Base-by-base conservation (phyloP, 2,113 vertebrate genomes). In the Dicrurus megarhynchus region DNA sequence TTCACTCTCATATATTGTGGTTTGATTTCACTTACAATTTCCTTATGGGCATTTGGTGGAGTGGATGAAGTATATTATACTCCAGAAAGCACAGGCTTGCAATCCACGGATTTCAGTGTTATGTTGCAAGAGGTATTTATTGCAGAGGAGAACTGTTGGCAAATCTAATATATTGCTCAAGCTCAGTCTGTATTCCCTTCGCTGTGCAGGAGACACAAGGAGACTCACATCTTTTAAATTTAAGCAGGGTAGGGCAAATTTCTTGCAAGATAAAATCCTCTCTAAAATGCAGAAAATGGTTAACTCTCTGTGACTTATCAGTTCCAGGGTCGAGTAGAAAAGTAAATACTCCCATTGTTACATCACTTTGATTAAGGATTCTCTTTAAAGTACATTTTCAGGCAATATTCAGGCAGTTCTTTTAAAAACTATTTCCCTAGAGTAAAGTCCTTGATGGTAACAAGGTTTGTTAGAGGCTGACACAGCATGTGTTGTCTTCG, bases 41-140 rank as follows among this genome's bases (percentile, higher is more conserved):
- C 68, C 91, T 94, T 52, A 60, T 73, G 83, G 83, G 76, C 93
- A 71, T 87, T 95, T 96, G 83, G 86, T 89, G 73, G 86, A 90
- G 56, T 87, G 68, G 79, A 81, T 84, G 47, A 85, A 91, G 44
- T 39, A 39, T 37, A 81, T 70, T 74, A 63, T 11, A 59, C 27
- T 81, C 27, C 59, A 90, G 71, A 92, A 90, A 74, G 52, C 52
- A 75, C 5, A 55, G 24, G 24, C 42, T 95, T 93, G 84, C 73
- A 92, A 89, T 75, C 73, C 89, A 92, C 55, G 63, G 71, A 92
- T 92, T 95, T 95, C 89, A 93, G 16, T 20, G 39, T 42, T 71
- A 56, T 95, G 83, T 95, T 93, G 95, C 93, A 96, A 97, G 94
- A 95, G 16, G 42, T 70, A 74, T 84, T 93, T 90, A 94, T 74